Conservation (phyloP, 2,113 vertebrate genomes). For the Tichodroma muraria region DNA sequence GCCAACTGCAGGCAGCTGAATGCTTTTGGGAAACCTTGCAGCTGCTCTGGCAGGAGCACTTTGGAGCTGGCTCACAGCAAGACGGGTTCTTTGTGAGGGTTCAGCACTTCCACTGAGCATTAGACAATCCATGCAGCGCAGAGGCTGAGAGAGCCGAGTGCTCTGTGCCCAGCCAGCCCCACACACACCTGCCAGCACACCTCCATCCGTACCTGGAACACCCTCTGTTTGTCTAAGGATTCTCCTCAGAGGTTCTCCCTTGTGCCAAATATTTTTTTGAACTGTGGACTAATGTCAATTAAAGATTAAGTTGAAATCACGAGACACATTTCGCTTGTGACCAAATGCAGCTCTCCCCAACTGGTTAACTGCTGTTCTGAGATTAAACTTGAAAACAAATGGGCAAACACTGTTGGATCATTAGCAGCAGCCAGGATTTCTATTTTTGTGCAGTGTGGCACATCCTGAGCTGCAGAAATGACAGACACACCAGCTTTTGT, state of each 20-base stretch:
- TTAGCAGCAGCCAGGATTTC: not conserved
- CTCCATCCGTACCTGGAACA: slow-evolving; percentile 25
- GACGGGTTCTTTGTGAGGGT: not conserved
- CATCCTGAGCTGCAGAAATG: not conserved
- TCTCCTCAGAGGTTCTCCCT: slow-evolving; percentile 56
- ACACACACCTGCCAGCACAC: not conserved
- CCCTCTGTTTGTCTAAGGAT: slow-evolving; percentile 37
- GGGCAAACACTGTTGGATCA: not conserved
- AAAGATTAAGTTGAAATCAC: slow-evolving; percentile 32
- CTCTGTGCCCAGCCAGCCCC: slow-evolving; percentile 3
- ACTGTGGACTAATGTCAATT: slow-evolving; percentile 47
- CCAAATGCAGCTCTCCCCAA: slow-evolving; percentile 7
- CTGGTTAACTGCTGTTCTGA: not conserved
- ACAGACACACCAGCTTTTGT: slow-evolving; percentile 34
- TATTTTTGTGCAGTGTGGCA: not conserved
- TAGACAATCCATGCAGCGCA: slow-evolving; percentile 13
- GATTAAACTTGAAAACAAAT: not conserved
- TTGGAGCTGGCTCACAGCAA: not conserved
- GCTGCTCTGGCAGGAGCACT: not conserved
- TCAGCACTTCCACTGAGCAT: not conserved
- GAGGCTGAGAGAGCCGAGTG: not conserved
- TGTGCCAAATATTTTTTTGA: slow-evolving; percentile 59
- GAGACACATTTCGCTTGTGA: slow-evolving; percentile 19
- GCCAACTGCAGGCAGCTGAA: slow-evolving; percentile 15
- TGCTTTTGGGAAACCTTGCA: not conserved